Evolutionary conservation across 1,140 invertebrate genomes (phyloP).

Genomic region (Brachionus calyciflorus): DNA sequence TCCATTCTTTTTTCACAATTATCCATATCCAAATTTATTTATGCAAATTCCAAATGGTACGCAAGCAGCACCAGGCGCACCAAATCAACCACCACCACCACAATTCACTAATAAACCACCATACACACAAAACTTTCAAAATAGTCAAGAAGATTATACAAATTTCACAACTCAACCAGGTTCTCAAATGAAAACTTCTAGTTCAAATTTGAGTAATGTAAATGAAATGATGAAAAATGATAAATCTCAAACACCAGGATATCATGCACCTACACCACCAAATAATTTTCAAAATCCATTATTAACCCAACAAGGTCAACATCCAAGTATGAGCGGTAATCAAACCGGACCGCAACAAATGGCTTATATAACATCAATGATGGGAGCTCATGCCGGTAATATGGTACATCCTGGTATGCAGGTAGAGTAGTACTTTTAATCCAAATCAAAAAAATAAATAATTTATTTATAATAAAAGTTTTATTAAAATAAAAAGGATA

Average conservation of each 20-base stretch:
- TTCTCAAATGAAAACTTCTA: constrained; percentile 30
- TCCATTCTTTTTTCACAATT: constrained; percentile 42
- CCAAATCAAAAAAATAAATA: not conserved
- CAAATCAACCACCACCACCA: not conserved
- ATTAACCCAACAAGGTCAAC: constrained; percentile 2
- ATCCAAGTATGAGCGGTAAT: not conserved
- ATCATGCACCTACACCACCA: constrained; percentile 24
- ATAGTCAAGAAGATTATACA: constrained; percentile 14
- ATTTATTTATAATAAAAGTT: not conserved
- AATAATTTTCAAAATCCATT: not conserved
- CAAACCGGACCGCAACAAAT: not conserved
- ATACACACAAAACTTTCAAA: not conserved
- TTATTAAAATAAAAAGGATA: constrained; percentile 5
- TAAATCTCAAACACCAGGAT: not conserved
- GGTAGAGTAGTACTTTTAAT: not conserved
- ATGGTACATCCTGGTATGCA: constrained; percentile 28
- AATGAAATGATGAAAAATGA: constrained; percentile 24
- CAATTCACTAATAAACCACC: constrained; percentile 32
- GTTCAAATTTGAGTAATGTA: constrained; percentile 34
- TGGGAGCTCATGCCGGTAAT: constrained; percentile 11
- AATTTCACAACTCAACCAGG: not conserved
- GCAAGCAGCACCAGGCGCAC: not conserved
- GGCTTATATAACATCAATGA: constrained; percentile 28
- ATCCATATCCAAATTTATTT: constrained; percentile 36
- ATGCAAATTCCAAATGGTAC: constrained; percentile 26